These are phyloP conservation scores for Penelope pileata DNA, from an alignment of 2,113 vertebrate genomes.

Conservation along the genomic window DNA sequence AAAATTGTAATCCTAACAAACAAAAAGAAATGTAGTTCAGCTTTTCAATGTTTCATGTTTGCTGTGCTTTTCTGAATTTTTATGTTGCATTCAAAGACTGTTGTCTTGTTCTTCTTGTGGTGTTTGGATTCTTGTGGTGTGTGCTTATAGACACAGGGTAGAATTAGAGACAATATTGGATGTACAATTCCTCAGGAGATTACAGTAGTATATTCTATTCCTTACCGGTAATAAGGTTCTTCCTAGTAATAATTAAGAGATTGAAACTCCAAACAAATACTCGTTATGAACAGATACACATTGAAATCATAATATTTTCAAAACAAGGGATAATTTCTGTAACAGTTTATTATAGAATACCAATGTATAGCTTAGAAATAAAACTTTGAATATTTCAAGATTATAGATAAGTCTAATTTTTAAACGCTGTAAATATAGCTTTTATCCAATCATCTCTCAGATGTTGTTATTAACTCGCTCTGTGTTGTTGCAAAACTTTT, in stretches of 20 bases:
- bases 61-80: conserved; percentile 88
- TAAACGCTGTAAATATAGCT: conserved; percentile 97
- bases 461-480: conserved; percentile 87
- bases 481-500: conserved; percentile 88
- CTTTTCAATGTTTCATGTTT: conserved; percentile 95
- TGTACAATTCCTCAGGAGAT: conserved; percentile 92
- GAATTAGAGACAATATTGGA: conserved; percentile 93
- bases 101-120: conserved; percentile 90
- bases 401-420: conserved; percentile 92
- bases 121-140: conserved; percentile 90
- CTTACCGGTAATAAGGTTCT: conserved; percentile 88
- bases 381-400: conserved; percentile 92
- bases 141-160: conserved; percentile 95
- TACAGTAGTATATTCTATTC: conserved; percentile 87
- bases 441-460: conserved; percentile 86
- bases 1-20: conserved; percentile 98
- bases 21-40: conserved; percentile 88
- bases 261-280: conserved; percentile 85
- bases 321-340: conserved; percentile 96
- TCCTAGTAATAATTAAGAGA: conserved; percentile 90
- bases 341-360: conserved; percentile 95
- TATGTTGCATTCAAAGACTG: conserved; percentile 87
- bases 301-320: conserved; percentile 92
- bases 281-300: conserved; percentile 87
- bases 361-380: conserved; percentile 97